phyloP scores from a whole-genome alignment of 2,797 vertebrate genomes.

The Acipenser ruthenus region DNA sequence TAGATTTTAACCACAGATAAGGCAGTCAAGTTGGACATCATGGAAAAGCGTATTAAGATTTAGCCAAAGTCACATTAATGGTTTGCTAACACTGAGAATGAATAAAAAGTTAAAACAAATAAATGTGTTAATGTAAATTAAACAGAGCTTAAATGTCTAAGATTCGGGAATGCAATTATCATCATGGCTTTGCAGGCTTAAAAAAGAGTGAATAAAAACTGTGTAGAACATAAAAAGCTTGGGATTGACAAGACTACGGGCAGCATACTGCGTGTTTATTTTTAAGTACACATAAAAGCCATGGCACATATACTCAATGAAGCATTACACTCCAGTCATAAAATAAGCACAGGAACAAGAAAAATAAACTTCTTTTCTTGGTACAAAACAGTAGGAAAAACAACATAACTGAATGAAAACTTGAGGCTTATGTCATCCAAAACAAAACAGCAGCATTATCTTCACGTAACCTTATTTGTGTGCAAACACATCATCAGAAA shows the following conservation, averaged over 20 bases:
- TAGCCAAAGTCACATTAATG: no score
- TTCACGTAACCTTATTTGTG: slow-evolving; percentile 29
- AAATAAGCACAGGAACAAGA: not conserved
- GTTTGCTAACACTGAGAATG: no score
- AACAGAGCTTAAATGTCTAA: no score
- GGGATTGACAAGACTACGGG: not conserved
- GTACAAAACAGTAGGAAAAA: slow-evolving; percentile 4
- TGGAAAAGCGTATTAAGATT: no score
- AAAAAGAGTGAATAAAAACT: no score
- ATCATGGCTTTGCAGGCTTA: no score
- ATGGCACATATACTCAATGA: not conserved
- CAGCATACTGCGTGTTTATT: not conserved
- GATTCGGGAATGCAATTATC: no score
- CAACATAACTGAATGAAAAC: slow-evolving; percentile 8
- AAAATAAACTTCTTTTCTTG: not conserved
- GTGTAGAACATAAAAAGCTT: no score
- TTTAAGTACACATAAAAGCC: not conserved
- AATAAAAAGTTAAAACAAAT: no score
- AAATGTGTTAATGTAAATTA: no score
- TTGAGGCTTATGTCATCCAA: slow-evolving; percentile 20
- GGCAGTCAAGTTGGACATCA: no score
- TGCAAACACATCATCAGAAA: slow-evolving; percentile 44
- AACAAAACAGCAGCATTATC: slow-evolving; percentile 35
- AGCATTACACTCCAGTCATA: not conserved
- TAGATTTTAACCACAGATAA: no score